A percentile compares a stretch with the other conserved stretches of the same genome.
Evolutionary conservation across 1,140 invertebrate genomes (phyloP).

Genomic region (Bombus polaris): DNA sequence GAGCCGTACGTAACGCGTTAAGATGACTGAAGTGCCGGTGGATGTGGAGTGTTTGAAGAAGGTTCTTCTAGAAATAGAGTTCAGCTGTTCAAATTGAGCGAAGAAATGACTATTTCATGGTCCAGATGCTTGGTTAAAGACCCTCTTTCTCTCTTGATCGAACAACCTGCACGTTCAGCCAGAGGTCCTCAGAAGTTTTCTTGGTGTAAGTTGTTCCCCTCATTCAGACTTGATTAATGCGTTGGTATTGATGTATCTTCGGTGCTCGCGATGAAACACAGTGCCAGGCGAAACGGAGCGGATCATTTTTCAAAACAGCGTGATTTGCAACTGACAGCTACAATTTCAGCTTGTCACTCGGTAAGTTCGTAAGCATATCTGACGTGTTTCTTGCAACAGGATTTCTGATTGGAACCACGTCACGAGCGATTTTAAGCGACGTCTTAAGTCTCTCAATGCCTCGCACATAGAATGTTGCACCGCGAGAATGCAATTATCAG

Average conservation of each 20-base stretch:
- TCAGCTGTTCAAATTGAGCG: slow-evolving; percentile 31
- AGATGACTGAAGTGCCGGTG: slow-evolving; percentile 13
- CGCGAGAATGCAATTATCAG: slow-evolving; percentile 13
- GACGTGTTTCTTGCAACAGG: not conserved
- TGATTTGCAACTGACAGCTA: not conserved
- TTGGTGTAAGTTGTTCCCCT: not conserved
- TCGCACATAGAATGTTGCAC: not conserved
- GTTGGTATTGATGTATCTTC: not conserved
- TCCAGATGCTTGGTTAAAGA: slow-evolving; percentile 34
- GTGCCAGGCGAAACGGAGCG: not conserved
- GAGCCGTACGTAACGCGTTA: slow-evolving; percentile 4
- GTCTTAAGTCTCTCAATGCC: not conserved
- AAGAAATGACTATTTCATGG: slow-evolving; percentile 24
- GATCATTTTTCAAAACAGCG: slow-evolving; percentile 16
- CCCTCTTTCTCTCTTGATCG: not conserved
- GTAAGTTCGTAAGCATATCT: not conserved
- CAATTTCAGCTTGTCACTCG: slow-evolving; percentile 9
- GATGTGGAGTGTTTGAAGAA: slow-evolving; percentile 28
- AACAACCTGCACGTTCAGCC: slow-evolving; percentile 9
- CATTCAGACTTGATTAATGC: slow-evolving; percentile 12
- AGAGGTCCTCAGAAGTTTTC: not conserved
- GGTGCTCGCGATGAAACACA: not conserved
- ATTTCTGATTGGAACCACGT: not conserved
- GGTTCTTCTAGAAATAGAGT: slow-evolving; percentile 35
- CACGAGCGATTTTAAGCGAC: not conserved